Percentiles rank a stretch among this genome's conserved stretches.
Conservation (phyloP, 2,113 vertebrate species). For the Macheiramphus alcinus region DNA sequence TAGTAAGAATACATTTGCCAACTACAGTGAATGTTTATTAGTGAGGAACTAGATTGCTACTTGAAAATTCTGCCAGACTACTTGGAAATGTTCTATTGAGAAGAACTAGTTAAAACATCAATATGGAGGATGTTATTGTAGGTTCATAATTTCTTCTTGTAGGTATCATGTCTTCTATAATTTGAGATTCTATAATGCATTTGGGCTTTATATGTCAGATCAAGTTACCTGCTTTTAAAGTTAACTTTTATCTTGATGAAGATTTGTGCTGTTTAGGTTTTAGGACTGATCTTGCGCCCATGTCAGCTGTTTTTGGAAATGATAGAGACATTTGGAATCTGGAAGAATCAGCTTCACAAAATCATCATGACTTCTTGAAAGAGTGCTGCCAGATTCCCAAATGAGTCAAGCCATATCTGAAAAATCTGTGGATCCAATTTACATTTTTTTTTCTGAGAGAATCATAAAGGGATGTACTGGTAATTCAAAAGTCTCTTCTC, state of each 20-base stretch:
- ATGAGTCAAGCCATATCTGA: neutral
- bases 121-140: neutral
- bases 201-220: neutral
- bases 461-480: neutral
- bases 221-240: neutral
- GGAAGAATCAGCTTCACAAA: neutral
- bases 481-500: neutral
- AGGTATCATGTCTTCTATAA: neutral
- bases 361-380: neutral
- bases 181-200: neutral
- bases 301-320: slow-evolving; percentile 23
- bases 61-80: neutral
- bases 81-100: neutral
- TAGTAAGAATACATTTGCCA: neutral
- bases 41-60: neutral
- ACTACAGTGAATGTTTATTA: neutral
- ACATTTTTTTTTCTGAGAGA: neutral
- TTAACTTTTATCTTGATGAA: neutral
- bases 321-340: neutral
- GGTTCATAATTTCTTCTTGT: neutral
- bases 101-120: neutral
- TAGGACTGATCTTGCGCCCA: neutral
- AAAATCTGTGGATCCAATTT: neutral
- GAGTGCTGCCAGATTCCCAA: neutral
- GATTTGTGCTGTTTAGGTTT: neutral